Evolutionary conservation across 1,140 invertebrate genomes (phyloP), one percentile per base, ranked within the genome.

Genomic region (Drosophila pandora): DNA sequence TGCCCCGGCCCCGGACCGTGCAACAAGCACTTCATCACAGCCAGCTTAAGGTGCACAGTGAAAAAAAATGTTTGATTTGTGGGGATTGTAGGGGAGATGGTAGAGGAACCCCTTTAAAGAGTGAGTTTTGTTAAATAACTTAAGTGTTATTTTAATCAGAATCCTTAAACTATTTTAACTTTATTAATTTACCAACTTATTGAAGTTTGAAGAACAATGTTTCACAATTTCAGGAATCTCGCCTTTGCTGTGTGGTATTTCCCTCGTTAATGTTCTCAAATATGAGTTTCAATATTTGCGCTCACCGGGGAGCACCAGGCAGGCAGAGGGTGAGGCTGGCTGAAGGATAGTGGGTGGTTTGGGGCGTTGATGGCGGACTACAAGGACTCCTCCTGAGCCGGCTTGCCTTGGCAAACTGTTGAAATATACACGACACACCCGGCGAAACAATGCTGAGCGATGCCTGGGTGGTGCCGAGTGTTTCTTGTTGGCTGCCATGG

Each of bases 241-340:
- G 10, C 2, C 3, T 10, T n/a, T 30, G 57, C 17, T 25, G 49
- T 56, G 22, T 59, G 37, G 56, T 60, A 34, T 48, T 47, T 54
- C 49, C 65, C 52, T 74, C 47, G 79, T 84, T 84, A 84, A 84
- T 80, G 81, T 84, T 67, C 81, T 76, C 78, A 81, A 81, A 80
- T 81, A 81, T 81, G 78, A 81, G 78, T 81, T 76, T 81, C 78
- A 81, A 81, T 81, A 81, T 81, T 81, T 81, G 78, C 73, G 54
- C 68, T 60, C 34, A 41, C 47, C 49, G 21, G 49, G 59, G 39
- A 34, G 23, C 22, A 25, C 2, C 34, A 37, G 34, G 12, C 23
- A 25, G 21, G 57, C 0, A 25, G 43, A n/a, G 34, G 21, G n/a
- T 7, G 8, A 8, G 8, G 8, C 10, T 34, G 32, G 32, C 32